Evolutionary conservation across 2,888 invertebrate genomes (phyloP).

Genomic region (Leucoma salicis): DNA sequence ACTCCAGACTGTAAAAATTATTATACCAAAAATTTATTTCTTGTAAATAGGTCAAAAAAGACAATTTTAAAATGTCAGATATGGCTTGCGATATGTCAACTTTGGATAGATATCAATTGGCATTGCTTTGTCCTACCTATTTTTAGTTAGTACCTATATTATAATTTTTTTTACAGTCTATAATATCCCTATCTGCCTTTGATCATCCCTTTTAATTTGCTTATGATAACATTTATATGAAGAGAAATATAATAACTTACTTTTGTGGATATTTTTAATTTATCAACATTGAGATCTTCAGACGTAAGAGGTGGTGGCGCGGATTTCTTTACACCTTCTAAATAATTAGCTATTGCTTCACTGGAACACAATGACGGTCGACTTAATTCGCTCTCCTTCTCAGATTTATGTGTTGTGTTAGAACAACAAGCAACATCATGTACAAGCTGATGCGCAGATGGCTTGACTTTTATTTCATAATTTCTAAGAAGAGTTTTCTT

Average conservation of each 20-base stretch:
- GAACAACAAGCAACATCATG: conserved; percentile 47
- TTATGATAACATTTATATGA: too few relatives aligned
- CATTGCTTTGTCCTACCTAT: too few relatives aligned
- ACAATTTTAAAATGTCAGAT: too few relatives aligned
- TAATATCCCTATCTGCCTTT: too few relatives aligned
- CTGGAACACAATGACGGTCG: conserved; percentile 67
- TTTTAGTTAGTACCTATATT: too few relatives aligned
- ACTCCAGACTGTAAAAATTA: too few relatives aligned
- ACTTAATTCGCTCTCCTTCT: conserved; percentile 47
- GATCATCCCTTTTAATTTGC: too few relatives aligned
- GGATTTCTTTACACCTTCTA: conserved; percentile 51
- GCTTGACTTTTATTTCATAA: conserved; percentile 50
- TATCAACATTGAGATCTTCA: conserved; percentile 49
- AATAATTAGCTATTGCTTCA: conserved; percentile 59
- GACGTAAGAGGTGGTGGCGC: conserved; percentile 35
- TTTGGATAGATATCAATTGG: too few relatives aligned
- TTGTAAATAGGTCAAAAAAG: too few relatives aligned
- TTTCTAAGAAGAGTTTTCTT: conserved; percentile 68
- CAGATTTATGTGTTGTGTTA: conserved; percentile 21
- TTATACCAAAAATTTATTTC: too few relatives aligned
- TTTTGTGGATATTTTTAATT: conserved; percentile 46
- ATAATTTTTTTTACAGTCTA: too few relatives aligned
- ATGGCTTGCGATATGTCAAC: too few relatives aligned
- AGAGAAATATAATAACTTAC: conserved; percentile 48
- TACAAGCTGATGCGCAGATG: conserved; percentile 36